phyloP scores from a whole-genome alignment of 2,797 vertebrate genomes.

The Clarias laeviceps region DNA sequence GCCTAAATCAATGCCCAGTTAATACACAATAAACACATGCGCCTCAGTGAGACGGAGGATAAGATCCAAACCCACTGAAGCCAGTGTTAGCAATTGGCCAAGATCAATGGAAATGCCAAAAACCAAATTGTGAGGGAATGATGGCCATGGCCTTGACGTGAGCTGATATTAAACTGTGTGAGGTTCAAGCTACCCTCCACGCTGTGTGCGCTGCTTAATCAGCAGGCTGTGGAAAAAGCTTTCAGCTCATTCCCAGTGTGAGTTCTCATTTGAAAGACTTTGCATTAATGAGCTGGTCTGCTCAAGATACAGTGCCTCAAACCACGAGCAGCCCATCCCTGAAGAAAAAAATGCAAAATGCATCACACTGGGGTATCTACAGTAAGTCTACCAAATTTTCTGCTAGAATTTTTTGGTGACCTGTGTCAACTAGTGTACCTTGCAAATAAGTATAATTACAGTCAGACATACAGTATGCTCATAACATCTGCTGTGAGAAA shows the following conservation, averaged over 20 bases:
- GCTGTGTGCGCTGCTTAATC: conserved; percentile 15
- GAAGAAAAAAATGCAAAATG: not conserved
- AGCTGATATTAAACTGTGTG: conserved; percentile 43
- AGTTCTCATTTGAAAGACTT: conserved; percentile 49
- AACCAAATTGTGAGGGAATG: conserved; percentile 20
- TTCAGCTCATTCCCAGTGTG: conserved; percentile 46
- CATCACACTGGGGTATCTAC: not conserved
- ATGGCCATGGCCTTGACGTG: conserved; percentile 13
- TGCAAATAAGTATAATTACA: not conserved
- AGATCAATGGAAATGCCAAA: conserved; percentile 8
- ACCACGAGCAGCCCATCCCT: conserved; percentile 24
- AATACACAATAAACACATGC: conserved; percentile 1
- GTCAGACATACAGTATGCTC: not conserved
- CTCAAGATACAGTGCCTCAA: conserved; percentile 11
- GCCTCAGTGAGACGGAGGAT: not conserved
- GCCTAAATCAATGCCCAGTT: not conserved
- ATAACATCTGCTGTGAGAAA: not conserved
- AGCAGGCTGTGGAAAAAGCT: conserved; percentile 27
- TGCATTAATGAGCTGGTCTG: conserved; percentile 39
- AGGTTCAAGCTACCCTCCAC: conserved; percentile 16
- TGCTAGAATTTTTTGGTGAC: not conserved
- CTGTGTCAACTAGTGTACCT: not conserved
- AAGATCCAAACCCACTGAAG: conserved; percentile 13
- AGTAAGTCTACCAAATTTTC: not conserved
- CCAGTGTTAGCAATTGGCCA: not conserved